A percentile compares a stretch with the other conserved stretches of the same genome.
These are phyloP conservation scores for Thamnophis elegans DNA, from an alignment of 2,797 vertebrate genomes.

Conservation along the genomic window DNA sequence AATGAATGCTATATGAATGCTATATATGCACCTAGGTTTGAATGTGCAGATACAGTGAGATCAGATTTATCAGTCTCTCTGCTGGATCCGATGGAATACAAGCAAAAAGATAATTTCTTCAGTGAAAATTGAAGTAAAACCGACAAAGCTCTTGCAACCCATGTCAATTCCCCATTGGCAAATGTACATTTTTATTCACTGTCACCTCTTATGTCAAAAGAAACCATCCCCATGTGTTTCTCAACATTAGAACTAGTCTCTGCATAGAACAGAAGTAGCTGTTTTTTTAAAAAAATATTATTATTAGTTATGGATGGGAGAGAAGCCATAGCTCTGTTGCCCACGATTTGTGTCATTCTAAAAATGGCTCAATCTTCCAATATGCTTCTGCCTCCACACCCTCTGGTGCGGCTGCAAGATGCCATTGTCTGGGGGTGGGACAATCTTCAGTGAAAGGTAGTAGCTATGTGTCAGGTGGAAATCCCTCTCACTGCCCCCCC, in stretches of 20 bases:
- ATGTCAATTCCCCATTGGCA: neutral
- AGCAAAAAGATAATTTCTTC: accelerated
- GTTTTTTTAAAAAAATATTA: conserved; percentile 34
- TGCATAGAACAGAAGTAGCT: conserved; percentile 56
- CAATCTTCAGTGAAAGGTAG: conserved; percentile 26
- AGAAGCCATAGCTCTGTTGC: conserved; percentile 62
- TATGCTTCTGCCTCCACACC: conserved; percentile 65
- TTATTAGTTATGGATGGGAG: conserved; percentile 65
- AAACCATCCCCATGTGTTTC: conserved; percentile 39
- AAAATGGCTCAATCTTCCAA: conserved; percentile 66
- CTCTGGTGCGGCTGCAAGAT: conserved; percentile 65
- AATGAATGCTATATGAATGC: too few relatives aligned
- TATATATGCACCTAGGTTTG: accelerated
- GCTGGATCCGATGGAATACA: neutral
- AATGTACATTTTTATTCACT: conserved; percentile 5
- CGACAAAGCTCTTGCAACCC: neutral
- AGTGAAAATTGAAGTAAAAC: neutral
- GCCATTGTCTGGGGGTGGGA: conserved; percentile 52
- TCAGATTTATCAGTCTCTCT: neutral
- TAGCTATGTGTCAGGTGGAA: neutral
- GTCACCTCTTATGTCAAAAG: conserved; percentile 43
- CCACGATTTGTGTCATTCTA: conserved; percentile 66
- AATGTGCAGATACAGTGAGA: neutral
- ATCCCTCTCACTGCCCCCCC: neutral
- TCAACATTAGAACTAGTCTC: conserved; percentile 44